Evolutionary conservation across 2,797 vertebrate species (phyloP).

Genomic region (Triplophysa yarkandensis): DNA sequence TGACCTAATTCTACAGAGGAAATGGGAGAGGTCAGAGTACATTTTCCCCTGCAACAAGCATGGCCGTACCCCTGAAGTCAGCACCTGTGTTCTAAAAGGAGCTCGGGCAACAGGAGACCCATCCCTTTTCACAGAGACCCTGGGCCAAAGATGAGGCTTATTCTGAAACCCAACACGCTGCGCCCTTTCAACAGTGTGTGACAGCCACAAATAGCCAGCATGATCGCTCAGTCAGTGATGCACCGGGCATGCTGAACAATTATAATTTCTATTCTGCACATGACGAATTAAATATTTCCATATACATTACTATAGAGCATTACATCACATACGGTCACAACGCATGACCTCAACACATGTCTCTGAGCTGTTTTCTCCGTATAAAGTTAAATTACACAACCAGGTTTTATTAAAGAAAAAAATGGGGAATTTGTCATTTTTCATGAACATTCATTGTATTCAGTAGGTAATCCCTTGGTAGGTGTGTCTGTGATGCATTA

Average conservation of each 20-base stretch:
- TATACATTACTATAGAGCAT: constrained; percentile 48
- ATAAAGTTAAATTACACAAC: background rate
- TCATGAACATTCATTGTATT: background rate
- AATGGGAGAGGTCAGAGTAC: constrained; percentile 64
- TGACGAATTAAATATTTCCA: constrained; percentile 74
- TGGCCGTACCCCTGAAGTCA: constrained; percentile 78
- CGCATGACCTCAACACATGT: constrained; percentile 2
- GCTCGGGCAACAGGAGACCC: constrained; percentile 74
- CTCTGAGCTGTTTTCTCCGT: background rate
- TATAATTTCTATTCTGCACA: constrained; percentile 71
- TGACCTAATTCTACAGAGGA: constrained; percentile 57
- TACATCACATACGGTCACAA: constrained; percentile 1
- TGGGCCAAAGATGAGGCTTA: constrained; percentile 76
- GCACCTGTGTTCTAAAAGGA: constrained; percentile 85
- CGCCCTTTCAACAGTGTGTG: constrained; percentile 76
- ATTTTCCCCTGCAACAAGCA: constrained; percentile 79
- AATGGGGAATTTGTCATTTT: background rate
- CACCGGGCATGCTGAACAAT: constrained; percentile 69
- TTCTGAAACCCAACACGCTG: constrained; percentile 76
- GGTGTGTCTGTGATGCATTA: constrained; percentile 23
- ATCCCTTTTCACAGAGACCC: constrained; percentile 82
- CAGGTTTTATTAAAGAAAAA: background rate
- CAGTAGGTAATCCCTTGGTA: constrained; percentile 12
- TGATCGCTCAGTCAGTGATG: constrained; percentile 69
- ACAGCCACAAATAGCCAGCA: constrained; percentile 78